Base-by-base conservation (phyloP, 2,113 vertebrate species). In the Tragelaphus imberbis region DNA sequence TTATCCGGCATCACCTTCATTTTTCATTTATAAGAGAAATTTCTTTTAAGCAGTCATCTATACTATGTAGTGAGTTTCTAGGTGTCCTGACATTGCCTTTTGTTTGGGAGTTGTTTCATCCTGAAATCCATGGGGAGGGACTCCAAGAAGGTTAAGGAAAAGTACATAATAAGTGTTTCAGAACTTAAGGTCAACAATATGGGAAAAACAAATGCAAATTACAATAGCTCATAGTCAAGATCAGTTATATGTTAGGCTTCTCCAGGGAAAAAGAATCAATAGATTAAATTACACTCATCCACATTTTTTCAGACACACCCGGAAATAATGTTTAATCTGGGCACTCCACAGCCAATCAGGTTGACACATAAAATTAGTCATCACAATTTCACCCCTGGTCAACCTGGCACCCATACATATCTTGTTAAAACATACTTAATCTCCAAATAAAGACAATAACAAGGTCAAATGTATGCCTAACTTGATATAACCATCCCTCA, bases 11-110 rank as follows among this genome's bases (percentile, higher is more conserved):
- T 88, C 2, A 33, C 47, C 81, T 84, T 44, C 0, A 94, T 93
- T 97, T 97, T 93, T 71, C 28, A 97, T 91, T 95, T 89, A 40
- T 2, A 81, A 92, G 80, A 91, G 53, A 7, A 92, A 19, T 68
- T 88, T 21, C 82, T 88, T 95, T 96, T 85, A 97, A 90, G 97
- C 79, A 92, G 3, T 88, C 49, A 4, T 33, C 0, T 56, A 40
- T 97, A 63, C 27, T 25, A n/a, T 51, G 10, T 36, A 91, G 0
- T 65, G 95, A 95, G 61, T 53, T 85, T 88, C 82, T 49, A 56
- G 6, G 19, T 79, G 51, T 63, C 6, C 25, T 75, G 58, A 90
- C 94, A 82, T 92, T 87, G 10, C 15, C n/a, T 89, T 36, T 63
- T 65, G 75, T 94, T 92, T 95, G 3, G 9, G 10, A 88, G 1